These are phyloP conservation scores for Mactra quadrangularis DNA, from an alignment of 1,140 invertebrate species.

Conservation along the genomic window DNA sequence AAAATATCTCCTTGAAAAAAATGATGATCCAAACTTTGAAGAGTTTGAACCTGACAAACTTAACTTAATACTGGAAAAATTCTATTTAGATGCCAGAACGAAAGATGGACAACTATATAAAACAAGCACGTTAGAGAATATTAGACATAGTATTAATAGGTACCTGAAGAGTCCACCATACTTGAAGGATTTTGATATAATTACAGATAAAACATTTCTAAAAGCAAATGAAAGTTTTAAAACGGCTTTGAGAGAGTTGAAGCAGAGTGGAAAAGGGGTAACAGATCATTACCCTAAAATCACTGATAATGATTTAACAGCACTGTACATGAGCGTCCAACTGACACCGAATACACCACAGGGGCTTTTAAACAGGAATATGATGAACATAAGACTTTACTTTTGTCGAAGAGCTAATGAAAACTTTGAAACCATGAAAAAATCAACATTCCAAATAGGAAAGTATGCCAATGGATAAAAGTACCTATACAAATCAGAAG, in stretches of 20 bases:
- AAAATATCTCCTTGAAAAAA: neutral
- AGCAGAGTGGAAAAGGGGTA: neutral
- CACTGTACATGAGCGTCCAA: neutral
- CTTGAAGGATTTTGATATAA: neutral
- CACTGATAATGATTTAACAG: neutral
- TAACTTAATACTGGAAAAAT: neutral
- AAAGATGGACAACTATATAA: neutral
- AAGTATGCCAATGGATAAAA: neutral
- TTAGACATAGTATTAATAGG: neutral
- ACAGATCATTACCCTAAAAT: neutral
- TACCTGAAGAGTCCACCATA: neutral
- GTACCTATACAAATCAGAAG: conserved; percentile 1
- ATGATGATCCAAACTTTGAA: neutral
- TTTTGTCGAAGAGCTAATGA: too few species aligned
- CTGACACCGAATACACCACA: neutral
- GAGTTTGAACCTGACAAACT: neutral
- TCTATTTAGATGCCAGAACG: neutral
- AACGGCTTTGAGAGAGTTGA: neutral
- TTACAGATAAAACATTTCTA: neutral
- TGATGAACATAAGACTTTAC: too few species aligned
- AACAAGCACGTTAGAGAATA: neutral
- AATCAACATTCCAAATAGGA: too few species aligned
- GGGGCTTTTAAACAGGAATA: neutral
- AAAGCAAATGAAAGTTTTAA: neutral
- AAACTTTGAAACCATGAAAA: too few species aligned